phyloP scores from a whole-genome alignment of 2,797 vertebrate species.

The Cuculus canorus region DNA sequence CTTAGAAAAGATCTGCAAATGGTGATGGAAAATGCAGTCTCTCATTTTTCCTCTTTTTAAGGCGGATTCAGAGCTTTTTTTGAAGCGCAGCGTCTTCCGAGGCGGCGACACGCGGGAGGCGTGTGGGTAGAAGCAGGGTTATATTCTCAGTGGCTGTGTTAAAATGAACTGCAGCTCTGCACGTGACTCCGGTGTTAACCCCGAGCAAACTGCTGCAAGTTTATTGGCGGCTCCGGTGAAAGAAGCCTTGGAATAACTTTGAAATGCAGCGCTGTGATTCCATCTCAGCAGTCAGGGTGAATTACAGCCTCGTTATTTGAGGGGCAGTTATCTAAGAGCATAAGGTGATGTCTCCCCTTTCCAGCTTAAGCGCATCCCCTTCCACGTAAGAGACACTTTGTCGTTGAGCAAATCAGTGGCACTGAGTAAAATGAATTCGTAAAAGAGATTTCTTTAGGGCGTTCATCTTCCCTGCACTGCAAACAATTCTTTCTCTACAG shows the following conservation, averaged over 20 bases:
- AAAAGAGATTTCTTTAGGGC: background rate
- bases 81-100: background rate
- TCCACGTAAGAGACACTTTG: background rate
- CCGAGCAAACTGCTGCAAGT: background rate
- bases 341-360: background rate
- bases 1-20: background rate
- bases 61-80: fast-evolving
- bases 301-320: background rate
- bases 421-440: fast-evolving
- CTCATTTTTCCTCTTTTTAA: background rate
- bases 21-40: background rate
- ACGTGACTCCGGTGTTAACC: slow-evolving; percentile 11
- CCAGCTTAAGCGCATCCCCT: background rate
- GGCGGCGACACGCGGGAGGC: no score
- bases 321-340: background rate
- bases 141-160: background rate
- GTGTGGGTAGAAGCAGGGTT: background rate
- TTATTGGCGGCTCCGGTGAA: background rate
- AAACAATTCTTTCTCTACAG: background rate
- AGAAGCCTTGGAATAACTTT: background rate
- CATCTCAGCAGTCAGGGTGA: background rate
- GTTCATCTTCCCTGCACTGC: background rate
- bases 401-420: background rate
- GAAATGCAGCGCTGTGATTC: background rate
- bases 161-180: slow-evolving; percentile 45